Evolutionary conservation across 2,888 invertebrate genomes (phyloP), one percentile per base, ranked within the genome.

Genomic region (Eilema sororculum): DNA sequence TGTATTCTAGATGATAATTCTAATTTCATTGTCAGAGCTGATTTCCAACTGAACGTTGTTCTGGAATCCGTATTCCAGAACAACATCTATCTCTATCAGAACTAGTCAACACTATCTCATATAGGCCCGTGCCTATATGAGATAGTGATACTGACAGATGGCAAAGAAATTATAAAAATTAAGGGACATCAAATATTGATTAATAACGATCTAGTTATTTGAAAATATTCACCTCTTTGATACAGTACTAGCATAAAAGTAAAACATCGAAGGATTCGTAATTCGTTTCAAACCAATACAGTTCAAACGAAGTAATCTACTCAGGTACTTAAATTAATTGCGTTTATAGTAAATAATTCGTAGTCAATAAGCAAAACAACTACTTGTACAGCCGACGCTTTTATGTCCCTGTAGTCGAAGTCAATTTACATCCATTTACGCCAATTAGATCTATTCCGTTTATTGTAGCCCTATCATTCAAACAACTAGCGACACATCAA

Each of bases 401-500:
- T 76, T 72, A 77, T 75, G 75, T 81, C 73, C 74, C 71, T 82
- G 82, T 78, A 80, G 76, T 84, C 75, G 79, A 84, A 86, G 74
- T 72, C 74, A 84, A 87, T 87, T 88, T 86, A 75, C 79, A 75
- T 70, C 69, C 85, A 83, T 85, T 89, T 86, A 86, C 80, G 78
- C 78, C 76, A 85, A 88, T 81, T 84, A 85, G 85, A 86, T 84
- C 83, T 83, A 90, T 87, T 86, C 78, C 75, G 71, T 80, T 85
- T 84, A 86, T 83, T 85, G 79, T 73, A 83, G 83, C 83, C 72
- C 84, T 84, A 81, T 87, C 81, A 86, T 89, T 88, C 86, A 79
- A 76, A 78, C 75, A 77, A 57, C 46, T 78, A 85, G 83, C 78
- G 92, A 91, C 90, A 92, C 85, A 87, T 80, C 83, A 78, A 87